Percentiles rank a stretch among this genome's conserved stretches.
Evolutionary conservation across 2,888 invertebrate genomes (phyloP).

Genomic region (Drepanosiphum platanoidis): DNA sequence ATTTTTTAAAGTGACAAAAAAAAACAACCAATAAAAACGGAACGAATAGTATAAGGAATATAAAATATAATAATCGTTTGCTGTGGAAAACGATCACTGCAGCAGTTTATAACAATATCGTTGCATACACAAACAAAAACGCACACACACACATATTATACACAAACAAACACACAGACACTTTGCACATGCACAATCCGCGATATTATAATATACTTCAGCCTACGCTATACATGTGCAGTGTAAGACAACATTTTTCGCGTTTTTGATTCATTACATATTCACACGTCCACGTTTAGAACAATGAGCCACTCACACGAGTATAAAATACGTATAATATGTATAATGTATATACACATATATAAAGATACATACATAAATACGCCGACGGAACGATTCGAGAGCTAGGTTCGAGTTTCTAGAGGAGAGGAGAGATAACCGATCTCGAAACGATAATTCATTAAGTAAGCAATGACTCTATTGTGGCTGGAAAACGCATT

Average conservation of each 20-base stretch:
- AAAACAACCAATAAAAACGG: no score
- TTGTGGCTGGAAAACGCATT: slow-evolving; percentile 55
- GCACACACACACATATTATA: no score
- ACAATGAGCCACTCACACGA: slow-evolving; percentile 30
- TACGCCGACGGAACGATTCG: slow-evolving; percentile 59
- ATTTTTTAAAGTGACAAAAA: no score
- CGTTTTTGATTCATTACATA: slow-evolving; percentile 56
- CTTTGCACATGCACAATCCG: background rate
- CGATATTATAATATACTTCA: background rate
- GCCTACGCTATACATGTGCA: background rate
- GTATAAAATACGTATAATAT: background rate
- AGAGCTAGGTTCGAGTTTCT: background rate
- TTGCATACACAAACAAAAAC: no score
- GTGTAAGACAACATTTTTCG: slow-evolving; percentile 51
- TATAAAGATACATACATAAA: slow-evolving; percentile 55
- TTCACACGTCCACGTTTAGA: slow-evolving; percentile 50
- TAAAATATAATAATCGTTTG: no score
- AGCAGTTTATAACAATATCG: no score
- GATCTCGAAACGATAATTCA: slow-evolving; percentile 61
- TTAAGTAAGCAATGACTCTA: slow-evolving; percentile 58
- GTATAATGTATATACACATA: background rate
- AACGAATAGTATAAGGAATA: no score
- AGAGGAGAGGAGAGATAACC: slow-evolving; percentile 33
- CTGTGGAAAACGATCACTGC: no score
- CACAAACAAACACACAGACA: no score